Percentiles rank a stretch among this genome's conserved stretches.
Conservation (phyloP, 2,888 invertebrate species). For the Pemphredon lugubris region DNA sequence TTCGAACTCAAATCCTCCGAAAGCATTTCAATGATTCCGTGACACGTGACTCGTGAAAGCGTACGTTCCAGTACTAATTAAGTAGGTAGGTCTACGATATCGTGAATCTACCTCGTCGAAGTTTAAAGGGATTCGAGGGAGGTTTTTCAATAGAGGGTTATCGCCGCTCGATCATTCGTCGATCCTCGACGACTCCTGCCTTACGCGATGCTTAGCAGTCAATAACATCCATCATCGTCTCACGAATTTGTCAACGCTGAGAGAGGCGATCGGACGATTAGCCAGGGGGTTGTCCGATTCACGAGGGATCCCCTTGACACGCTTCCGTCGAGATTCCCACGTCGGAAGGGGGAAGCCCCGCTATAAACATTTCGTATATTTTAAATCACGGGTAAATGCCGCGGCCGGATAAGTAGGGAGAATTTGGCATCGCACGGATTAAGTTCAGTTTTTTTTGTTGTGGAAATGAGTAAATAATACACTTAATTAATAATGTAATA, state of each 20-base stretch:
- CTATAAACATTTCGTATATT: conserved; percentile 55
- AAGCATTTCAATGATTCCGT: background rate
- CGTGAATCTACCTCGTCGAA: conserved; percentile 9
- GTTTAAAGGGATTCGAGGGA: conserved; percentile 47
- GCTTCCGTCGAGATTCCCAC: conserved; percentile 73
- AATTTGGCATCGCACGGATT: too few relatives aligned
- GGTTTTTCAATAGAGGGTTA: conserved; percentile 59
- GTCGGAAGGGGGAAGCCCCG: conserved; percentile 68
- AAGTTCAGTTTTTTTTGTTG: too few relatives aligned
- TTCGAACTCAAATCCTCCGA: background rate
- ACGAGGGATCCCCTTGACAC: conserved; percentile 45
- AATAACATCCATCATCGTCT: conserved; percentile 77
- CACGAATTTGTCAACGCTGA: conserved; percentile 77
- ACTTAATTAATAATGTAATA: too few relatives aligned
- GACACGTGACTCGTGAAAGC: conserved; percentile 14
- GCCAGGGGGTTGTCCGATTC: conserved; percentile 64
- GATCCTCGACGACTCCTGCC: background rate
- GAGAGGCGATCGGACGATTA: conserved; percentile 76
- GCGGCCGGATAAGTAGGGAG: too few relatives aligned
- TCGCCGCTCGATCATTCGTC: conserved; percentile 63
- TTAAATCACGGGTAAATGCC: conserved; percentile 23
- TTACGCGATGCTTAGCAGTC: conserved; percentile 46
- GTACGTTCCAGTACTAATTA: conserved; percentile 10
- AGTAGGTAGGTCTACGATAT: background rate
- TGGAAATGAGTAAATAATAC: too few relatives aligned